Evolutionary conservation across 2,888 invertebrate genomes (phyloP).

Genomic region (Tachina fera): DNA sequence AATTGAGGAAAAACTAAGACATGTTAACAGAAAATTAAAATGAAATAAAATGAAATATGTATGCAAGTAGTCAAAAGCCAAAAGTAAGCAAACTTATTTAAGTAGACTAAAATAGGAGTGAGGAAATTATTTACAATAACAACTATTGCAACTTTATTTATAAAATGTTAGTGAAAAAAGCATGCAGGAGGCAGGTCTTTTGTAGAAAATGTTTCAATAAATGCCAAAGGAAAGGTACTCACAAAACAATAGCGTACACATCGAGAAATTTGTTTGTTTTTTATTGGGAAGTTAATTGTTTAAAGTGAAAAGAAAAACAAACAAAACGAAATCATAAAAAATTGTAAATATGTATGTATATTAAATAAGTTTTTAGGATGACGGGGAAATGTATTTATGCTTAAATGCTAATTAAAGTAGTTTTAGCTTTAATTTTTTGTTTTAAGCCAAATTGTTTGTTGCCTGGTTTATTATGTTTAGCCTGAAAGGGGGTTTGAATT

Average conservation of each 20-base stretch:
- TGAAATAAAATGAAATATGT: neutral
- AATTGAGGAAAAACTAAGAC: slow-evolving; percentile 53
- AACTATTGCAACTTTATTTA: neutral
- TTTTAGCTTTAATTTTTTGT: neutral
- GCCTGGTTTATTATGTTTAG: neutral
- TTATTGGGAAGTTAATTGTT: slow-evolving; percentile 33
- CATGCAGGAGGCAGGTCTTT: slow-evolving; percentile 36
- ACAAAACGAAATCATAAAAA: slow-evolving; percentile 45
- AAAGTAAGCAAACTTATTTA: slow-evolving; percentile 27
- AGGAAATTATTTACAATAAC: slow-evolving; percentile 44
- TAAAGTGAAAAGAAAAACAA: slow-evolving; percentile 23
- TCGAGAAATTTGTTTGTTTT: slow-evolving; percentile 10
- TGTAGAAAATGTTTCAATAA: neutral
- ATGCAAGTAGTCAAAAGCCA: neutral
- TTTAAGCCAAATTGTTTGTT: slow-evolving; percentile 28
- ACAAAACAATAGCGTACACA: slow-evolving; percentile 61
- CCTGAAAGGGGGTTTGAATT: neutral
- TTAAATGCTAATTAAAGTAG: neutral
- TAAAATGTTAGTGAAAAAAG: slow-evolving; percentile 49
- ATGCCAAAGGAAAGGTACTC: slow-evolving; percentile 67
- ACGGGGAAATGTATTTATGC: neutral
- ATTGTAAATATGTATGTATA: slow-evolving; percentile 14
- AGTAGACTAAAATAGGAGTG: neutral
- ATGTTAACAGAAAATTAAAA: slow-evolving; percentile 7
- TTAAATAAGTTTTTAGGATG: neutral